These are phyloP conservation scores for Automeris io DNA, from an alignment of 2,888 invertebrate genomes.

Conservation along the genomic window DNA sequence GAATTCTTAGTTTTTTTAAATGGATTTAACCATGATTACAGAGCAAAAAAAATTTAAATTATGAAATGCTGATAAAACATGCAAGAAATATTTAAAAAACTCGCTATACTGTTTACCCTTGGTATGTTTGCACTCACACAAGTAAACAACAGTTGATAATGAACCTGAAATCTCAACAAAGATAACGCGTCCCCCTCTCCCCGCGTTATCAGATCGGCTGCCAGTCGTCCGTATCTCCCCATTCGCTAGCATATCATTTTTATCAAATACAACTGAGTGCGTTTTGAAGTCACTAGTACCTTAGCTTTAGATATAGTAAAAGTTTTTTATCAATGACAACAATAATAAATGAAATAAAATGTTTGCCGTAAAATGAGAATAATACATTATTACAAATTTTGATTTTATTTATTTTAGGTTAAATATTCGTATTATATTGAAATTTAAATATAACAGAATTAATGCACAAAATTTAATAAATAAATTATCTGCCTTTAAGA, in stretches of 20 bases:
- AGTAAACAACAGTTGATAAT: slow-evolving; percentile 50
- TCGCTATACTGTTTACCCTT: slow-evolving; percentile 19
- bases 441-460: no score
- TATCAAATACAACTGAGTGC: slow-evolving; percentile 17
- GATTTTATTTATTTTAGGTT: background rate
- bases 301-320: background rate
- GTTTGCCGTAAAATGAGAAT: no score
- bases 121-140: slow-evolving; percentile 19
- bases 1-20: no score
- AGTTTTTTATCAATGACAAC: background rate
- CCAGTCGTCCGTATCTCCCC: slow-evolving; percentile 24
- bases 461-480: no score
- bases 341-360: background rate
- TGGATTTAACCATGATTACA: no score
- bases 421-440: background rate
- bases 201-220: slow-evolving; percentile 45
- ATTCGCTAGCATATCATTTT: slow-evolving; percentile 38
- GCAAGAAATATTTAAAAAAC: background rate
- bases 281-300: slow-evolving; percentile 4
- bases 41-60: no score
- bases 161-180: slow-evolving; percentile 59
- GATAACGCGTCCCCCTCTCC: slow-evolving; percentile 44
- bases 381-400: no score
- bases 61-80: no score
- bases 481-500: no score